Evolutionary conservation across 2,888 invertebrate species (phyloP).

Genomic region (Danaus chrysippus): DNA sequence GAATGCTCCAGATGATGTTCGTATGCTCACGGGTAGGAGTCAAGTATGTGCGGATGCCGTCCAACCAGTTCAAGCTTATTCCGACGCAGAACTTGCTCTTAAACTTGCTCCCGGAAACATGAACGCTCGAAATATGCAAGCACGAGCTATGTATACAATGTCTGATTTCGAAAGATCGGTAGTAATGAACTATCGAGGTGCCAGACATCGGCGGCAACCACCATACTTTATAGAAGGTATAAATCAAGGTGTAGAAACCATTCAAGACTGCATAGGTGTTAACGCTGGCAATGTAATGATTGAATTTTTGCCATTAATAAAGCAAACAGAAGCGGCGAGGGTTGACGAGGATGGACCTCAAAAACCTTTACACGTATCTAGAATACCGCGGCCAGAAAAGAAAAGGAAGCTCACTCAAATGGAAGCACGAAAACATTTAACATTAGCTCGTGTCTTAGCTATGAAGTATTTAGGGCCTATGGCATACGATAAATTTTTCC

Average conservation of each 20-base stretch:
- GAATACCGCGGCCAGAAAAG: constrained; percentile 56
- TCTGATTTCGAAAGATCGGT: constrained; percentile 69
- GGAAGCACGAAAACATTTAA: constrained; percentile 62
- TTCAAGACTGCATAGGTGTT: constrained; percentile 68
- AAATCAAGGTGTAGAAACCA: constrained; percentile 68
- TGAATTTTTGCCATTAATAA: constrained; percentile 67
- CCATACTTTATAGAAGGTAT: constrained; percentile 72
- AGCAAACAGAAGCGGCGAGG: constrained; percentile 50
- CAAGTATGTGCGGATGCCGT: constrained; percentile 69
- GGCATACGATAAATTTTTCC: constrained; percentile 73
- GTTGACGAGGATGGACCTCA: constrained; percentile 47
- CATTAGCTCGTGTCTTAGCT: constrained; percentile 63
- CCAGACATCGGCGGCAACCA: constrained; percentile 56
- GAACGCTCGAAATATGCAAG: constrained; percentile 68
- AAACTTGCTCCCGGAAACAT: constrained; percentile 63
- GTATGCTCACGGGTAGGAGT: constrained; percentile 62
- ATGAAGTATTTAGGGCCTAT: constrained; percentile 73
- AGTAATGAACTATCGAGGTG: constrained; percentile 67
- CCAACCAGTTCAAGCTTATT: constrained; percentile 61
- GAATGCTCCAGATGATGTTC: constrained; percentile 56
- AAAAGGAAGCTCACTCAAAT: constrained; percentile 64
- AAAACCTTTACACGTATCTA: constrained; percentile 51
- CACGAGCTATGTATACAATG: constrained; percentile 70
- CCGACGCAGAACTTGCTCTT: constrained; percentile 67
- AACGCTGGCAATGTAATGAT: constrained; percentile 68